A percentile compares a stretch with the other conserved stretches of the same genome.
These are phyloP conservation scores for Nycticryphes semicollaris DNA, from an alignment of 2,113 vertebrate species.

Conservation along the genomic window DNA sequence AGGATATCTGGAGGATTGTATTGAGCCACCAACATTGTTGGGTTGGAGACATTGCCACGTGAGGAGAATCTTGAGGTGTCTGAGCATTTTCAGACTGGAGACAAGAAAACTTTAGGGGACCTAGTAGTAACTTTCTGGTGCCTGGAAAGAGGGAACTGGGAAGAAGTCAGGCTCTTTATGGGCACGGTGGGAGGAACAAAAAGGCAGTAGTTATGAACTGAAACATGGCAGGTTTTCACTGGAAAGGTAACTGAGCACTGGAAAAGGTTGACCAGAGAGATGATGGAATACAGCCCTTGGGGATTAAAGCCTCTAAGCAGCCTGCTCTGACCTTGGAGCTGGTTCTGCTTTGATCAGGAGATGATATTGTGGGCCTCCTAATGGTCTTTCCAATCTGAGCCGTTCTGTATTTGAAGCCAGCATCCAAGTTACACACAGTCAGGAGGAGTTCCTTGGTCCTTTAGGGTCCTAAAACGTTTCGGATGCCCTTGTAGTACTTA, in stretches of 20 bases:
- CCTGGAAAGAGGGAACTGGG: background rate
- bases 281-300: background rate
- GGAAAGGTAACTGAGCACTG: background rate
- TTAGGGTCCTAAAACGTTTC: background rate
- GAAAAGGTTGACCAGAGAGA: background rate
- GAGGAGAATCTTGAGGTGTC: background rate
- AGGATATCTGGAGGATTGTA: background rate
- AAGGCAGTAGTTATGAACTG: background rate
- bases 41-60: fast-evolving
- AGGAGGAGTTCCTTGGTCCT: background rate
- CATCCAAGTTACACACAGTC: background rate
- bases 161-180: background rate
- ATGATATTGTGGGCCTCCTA: background rate
- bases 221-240: background rate
- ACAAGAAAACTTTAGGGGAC: background rate
- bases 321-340: background rate
- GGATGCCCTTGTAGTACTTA: background rate
- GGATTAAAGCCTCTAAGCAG: background rate
- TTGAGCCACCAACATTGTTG: background rate
- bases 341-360: background rate
- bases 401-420: background rate
- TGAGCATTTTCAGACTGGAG: background rate
- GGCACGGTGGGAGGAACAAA: fast-evolving
- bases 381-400: background rate
- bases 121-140: background rate